Evolutionary conservation across 92 coral and sea anemone species (phyloP).

Genomic region (Anthopleura xanthogrammica): DNA sequence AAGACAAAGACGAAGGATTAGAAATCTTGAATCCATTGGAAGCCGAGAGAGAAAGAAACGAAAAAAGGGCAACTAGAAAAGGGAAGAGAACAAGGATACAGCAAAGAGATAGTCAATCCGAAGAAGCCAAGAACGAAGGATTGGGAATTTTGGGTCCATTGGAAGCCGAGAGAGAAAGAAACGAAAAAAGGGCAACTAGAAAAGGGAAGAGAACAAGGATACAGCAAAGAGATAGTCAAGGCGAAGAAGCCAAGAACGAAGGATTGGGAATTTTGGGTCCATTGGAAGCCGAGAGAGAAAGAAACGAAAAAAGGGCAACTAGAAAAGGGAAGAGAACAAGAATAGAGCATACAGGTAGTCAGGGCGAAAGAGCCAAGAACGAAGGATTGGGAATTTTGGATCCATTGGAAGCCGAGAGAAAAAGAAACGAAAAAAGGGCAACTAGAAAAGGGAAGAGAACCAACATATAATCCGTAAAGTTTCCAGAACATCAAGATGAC

Average conservation of each 20-base stretch:
- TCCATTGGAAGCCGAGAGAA: background rate
- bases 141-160: background rate
- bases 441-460: constrained; percentile 7
- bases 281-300: background rate
- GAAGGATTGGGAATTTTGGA: background rate
- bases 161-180: background rate
- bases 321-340: background rate
- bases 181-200: background rate
- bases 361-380: background rate
- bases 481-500: background rate
- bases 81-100: background rate
- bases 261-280: background rate
- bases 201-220: background rate
- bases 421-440: constrained; percentile 2
- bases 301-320: background rate
- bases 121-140: background rate
- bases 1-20: background rate
- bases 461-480: background rate
- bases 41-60: background rate
- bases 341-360: background rate
- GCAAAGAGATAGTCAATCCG: too few relatives aligned
- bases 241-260: background rate
- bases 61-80: constrained; percentile 1
- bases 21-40: background rate
- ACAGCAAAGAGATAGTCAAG: background rate